Evolutionary conservation across 2,888 invertebrate genomes (phyloP).

Genomic region (Himalopsyche anomala): DNA sequence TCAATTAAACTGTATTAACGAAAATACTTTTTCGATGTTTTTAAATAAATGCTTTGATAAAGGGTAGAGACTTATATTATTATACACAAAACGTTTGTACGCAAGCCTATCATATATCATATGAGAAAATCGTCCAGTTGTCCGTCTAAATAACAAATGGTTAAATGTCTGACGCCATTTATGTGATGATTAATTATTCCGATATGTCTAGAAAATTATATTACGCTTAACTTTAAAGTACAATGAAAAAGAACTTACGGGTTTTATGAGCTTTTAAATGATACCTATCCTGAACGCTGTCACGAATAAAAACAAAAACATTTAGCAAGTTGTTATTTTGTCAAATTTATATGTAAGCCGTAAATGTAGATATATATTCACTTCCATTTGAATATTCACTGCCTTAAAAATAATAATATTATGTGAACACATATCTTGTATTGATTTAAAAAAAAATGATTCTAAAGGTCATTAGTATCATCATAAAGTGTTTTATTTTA

Average conservation of each 20-base stretch:
- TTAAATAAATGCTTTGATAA: too few relatives aligned
- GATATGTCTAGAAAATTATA: constrained; percentile 13
- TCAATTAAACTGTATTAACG: too few relatives aligned
- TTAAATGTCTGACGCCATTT: background rate
- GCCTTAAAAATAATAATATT: too few relatives aligned
- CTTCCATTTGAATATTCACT: too few relatives aligned
- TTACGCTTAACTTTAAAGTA: constrained; percentile 1
- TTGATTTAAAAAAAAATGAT: too few relatives aligned
- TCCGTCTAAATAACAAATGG: background rate
- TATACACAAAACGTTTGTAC: too few relatives aligned
- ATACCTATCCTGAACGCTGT: constrained; percentile 7
- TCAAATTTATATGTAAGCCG: background rate
- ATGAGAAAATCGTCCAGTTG: background rate
- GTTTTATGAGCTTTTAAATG: constrained; percentile 36
- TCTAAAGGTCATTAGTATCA: too few relatives aligned
- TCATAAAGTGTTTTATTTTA: too few relatives aligned
- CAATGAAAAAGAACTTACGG: background rate
- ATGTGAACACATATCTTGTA: too few relatives aligned
- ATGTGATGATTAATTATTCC: background rate
- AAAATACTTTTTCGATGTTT: too few relatives aligned
- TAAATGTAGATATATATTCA: background rate
- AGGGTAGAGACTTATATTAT: too few relatives aligned
- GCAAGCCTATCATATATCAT: background rate
- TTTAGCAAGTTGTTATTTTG: background rate
- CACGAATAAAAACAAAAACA: background rate